These are phyloP conservation scores for Hestina assimilis DNA, from an alignment of 1,140 invertebrate species.

Conservation along the genomic window DNA sequence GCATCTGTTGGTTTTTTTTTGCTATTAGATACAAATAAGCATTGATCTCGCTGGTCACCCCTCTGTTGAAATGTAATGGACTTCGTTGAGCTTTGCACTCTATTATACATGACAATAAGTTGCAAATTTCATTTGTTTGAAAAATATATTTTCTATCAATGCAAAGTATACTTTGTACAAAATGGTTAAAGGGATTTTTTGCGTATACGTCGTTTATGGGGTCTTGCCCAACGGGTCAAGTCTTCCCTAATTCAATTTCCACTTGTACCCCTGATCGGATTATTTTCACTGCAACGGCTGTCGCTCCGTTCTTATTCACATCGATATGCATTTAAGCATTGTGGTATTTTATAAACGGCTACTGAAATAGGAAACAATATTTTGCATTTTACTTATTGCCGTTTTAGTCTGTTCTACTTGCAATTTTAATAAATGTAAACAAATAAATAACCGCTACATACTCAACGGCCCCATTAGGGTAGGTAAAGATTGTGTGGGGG, in stretches of 20 bases:
- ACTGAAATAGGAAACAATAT: no score
- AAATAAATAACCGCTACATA: no score
- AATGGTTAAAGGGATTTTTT: constrained; percentile 18
- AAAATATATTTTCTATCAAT: neutral
- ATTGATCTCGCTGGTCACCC: constrained; percentile 63
- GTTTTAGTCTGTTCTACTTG: no score
- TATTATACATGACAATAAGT: constrained; percentile 10
- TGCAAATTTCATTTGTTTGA: constrained; percentile 9
- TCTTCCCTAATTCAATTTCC: constrained; percentile 68
- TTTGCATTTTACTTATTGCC: no score
- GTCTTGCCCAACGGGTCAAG: constrained; percentile 54
- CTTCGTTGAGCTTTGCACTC: constrained; percentile 26
- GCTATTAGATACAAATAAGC: constrained; percentile 73
- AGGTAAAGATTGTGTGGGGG: no score
- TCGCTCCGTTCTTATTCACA: constrained; percentile 37
- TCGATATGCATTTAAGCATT: constrained; percentile 22
- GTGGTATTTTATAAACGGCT: constrained; percentile 1
- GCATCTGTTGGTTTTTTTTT: constrained; percentile 75
- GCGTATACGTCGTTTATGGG: constrained; percentile 1
- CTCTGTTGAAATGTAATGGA: constrained; percentile 14
- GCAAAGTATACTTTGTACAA: constrained; percentile 15
- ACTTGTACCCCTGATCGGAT: constrained; percentile 66
- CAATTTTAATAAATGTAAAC: no score
- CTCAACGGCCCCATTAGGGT: no score
- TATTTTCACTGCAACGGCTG: constrained; percentile 55